Conservation (phyloP, 2,113 vertebrate species). For the Lophotis ruficrista region DNA sequence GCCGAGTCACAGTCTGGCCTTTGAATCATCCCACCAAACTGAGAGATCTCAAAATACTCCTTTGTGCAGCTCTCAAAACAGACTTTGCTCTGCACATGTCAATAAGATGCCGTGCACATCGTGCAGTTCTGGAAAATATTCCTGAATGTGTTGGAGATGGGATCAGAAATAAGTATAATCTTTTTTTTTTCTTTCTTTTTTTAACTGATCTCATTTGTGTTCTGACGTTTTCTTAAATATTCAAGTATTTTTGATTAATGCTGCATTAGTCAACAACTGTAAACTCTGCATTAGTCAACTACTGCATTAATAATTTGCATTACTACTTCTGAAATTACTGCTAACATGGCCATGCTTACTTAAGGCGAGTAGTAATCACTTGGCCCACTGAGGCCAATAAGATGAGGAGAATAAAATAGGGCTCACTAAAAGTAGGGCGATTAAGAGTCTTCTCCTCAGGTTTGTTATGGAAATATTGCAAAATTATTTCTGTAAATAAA, state of each 20-base stretch:
- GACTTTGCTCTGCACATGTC: not conserved
- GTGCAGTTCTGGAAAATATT: not conserved
- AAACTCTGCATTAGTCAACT: not conserved
- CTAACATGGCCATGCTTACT: not conserved
- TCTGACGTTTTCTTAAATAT: not conserved
- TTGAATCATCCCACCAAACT: not conserved
- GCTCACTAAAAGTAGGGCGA: not conserved
- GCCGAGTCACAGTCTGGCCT: not conserved
- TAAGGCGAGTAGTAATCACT: not conserved
- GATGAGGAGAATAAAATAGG: not conserved
- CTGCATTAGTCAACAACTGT: not conserved
- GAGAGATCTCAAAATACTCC: not conserved
- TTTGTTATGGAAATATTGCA: not conserved
- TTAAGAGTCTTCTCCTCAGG: not conserved
- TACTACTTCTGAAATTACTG: not conserved
- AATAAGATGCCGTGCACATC: rapidly evolving
- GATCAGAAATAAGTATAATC: not conserved
- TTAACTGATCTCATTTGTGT: not conserved
- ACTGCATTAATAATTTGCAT: not conserved
- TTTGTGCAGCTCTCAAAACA: not conserved
- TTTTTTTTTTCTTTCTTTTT: not conserved
- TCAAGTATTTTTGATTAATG: not conserved
- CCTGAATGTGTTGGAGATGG: not conserved
- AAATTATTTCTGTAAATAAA: not conserved
- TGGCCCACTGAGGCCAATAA: not conserved